phyloP scores from a whole-genome alignment of 2,113 vertebrate species.

The Ariopsis seemanni region DNA sequence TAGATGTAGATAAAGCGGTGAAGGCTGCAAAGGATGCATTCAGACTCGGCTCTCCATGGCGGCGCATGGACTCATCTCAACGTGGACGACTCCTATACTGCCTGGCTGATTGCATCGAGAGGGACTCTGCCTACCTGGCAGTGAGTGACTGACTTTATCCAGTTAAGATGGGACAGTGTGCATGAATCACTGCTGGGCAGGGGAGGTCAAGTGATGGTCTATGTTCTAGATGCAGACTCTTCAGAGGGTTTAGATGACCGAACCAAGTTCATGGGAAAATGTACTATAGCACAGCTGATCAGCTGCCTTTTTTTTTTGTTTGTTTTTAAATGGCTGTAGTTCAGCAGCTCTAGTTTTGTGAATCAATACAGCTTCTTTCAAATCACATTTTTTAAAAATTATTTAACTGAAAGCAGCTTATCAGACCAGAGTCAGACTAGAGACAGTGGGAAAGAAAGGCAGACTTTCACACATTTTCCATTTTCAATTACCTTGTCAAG shows the following conservation, averaged over 20 bases:
- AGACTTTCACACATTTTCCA: too few relatives aligned
- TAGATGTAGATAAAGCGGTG: constrained; percentile 89
- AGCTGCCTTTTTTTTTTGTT: too few relatives aligned
- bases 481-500: too few relatives aligned
- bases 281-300: not conserved
- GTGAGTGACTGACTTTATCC: constrained; percentile 66
- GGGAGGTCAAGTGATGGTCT: not conserved
- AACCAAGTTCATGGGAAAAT: not conserved
- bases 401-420: too few relatives aligned
- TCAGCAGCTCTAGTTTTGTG: not conserved
- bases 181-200: not conserved
- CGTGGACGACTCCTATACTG: constrained; percentile 82
- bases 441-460: too few relatives aligned
- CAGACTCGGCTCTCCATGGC: constrained; percentile 89
- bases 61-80: constrained; percentile 88
- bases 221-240: not conserved
- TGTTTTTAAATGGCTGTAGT: not conserved
- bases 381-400: not conserved
- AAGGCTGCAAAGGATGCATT: constrained; percentile 87
- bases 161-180: not conserved
- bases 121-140: constrained; percentile 87
- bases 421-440: too few relatives aligned
- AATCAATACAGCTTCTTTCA: not conserved
- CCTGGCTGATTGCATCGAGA: constrained; percentile 88
- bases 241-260: not conserved